Base-by-base conservation (phyloP, 2,113 vertebrate species). In the Nettapus auritus region DNA sequence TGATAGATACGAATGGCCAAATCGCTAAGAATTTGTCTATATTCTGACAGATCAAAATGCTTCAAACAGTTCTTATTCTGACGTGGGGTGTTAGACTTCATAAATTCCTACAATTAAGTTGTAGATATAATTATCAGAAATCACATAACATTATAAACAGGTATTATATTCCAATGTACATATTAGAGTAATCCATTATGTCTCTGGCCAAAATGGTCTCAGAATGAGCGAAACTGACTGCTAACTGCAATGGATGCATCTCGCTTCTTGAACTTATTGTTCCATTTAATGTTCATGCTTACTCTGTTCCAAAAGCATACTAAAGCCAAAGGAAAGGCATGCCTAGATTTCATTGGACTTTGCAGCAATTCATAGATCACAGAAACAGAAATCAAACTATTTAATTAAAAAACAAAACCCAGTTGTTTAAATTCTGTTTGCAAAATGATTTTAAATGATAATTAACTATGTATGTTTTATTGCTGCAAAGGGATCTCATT, bases 1-100 rank as follows among this genome's bases (percentile, higher is more conserved):
- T 99, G 98, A 89, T 99, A 99, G 91, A 99, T 99, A 22, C 97
- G 98, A 93, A 99, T 99, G 86, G 99, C 98, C 96, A 99, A 96
- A 84, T 99, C 99, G 34, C 99, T 99, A 70, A 99, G 97, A 77
- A 99, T 98, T 85, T 99, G 99, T 73, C 99, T 98, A 97, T 99
- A 98, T 89, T 99, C 99, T 0, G 99, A 99, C 77, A 99, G 98
- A 97, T 99, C 99, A 89, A 99, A 99, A 86, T 99, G 99, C 96
- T 98, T 98, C 97, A 99, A 89, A 89, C 98, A 99, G 96, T 99
- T 99, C 96, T 98, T 99, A 57, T 98, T 99, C 98, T 99, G 99
- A 23, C 92, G 98, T 36, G 98, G 98, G 48, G 98, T 98, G 75
- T 98, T 99, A 64, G 97, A 95, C 77, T 99, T 99, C 97, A 98